Conservation (phyloP, 1,140 invertebrate species). For the Drosophila orosa region DNA sequence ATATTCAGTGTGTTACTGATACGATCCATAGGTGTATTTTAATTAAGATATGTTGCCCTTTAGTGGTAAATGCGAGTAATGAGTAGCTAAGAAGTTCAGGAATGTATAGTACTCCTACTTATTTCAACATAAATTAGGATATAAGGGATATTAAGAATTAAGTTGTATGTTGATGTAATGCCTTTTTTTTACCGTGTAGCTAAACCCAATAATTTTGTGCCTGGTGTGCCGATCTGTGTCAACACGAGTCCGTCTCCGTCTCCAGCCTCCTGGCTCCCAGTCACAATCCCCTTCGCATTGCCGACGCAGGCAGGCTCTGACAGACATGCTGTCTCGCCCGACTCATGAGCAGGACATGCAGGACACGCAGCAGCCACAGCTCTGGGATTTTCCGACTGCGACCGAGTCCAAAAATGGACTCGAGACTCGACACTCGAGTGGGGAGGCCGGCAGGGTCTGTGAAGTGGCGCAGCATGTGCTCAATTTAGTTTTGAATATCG, state of each 20-base stretch:
- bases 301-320: slow-evolving; percentile 51
- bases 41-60: neutral
- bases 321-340: slow-evolving; percentile 69
- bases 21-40: neutral
- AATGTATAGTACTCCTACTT: too few species aligned
- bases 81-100: neutral
- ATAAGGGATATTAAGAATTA: neutral
- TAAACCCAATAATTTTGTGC: slow-evolving; percentile 62
- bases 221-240: slow-evolving; percentile 71
- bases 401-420: slow-evolving; percentile 31
- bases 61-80: neutral
- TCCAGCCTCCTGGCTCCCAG: slow-evolving; percentile 7
- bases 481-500: slow-evolving; percentile 69
- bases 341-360: slow-evolving; percentile 19
- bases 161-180: neutral
- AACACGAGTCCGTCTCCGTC: slow-evolving; percentile 36
- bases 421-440: slow-evolving; percentile 19
- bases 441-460: slow-evolving; percentile 22
- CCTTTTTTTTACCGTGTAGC: slow-evolving; percentile 28
- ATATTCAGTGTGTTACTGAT: neutral
- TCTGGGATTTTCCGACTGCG: slow-evolving; percentile 4
- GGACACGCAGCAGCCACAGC: slow-evolving; percentile 20
- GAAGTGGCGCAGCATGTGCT: slow-evolving; percentile 75
- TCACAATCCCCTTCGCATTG: slow-evolving; percentile 16
- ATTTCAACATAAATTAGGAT: neutral